Evolutionary conservation across 1,140 invertebrate genomes (phyloP), one percentile per base, ranked within the genome.

Genomic region (Rhopalosiphum padi): DNA sequence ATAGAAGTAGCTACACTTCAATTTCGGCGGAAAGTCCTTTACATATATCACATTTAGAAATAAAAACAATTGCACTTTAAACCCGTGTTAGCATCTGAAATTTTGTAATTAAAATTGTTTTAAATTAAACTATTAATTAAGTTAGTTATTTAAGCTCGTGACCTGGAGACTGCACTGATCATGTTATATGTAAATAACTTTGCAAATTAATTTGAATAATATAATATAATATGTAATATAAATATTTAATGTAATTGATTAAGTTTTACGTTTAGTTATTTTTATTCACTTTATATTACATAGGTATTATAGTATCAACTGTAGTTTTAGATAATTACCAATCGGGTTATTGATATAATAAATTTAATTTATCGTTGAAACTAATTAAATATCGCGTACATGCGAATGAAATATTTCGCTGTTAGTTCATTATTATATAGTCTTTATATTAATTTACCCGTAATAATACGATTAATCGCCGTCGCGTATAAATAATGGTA

Each of bases 401-500:
- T 51, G 48, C 53, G 51, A 51, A 90, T 90, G 88, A 90, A 55
- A 55, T 53, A 90, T 89, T 89, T 60, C 37, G 23, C 15, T 43
- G 53, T 90, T 41, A 41, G 35, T 89, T 90, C 37, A 30, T 90
- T 90, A 90, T 90, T 55, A 41, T 90, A 60, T 41, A 60, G 53
- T 60, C 53, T 60, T 60, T 30, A 43, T 25, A 60, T 60, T 90
- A 60, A 60, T 90, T 60, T 60, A 60, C 21, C 35, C 88, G 88
- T 41, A 41, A 77, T 89, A 89, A 37, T 89, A 37, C 48, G 48
- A 89, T 89, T 89, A 89, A 53, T 89, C 48, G 87, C 53, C 88
- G 35, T 89, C n/a, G 35, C 37, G 11, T 30, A 90, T 90, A 90
- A 90, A 90, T 60, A 90, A 90, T 60, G 88, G 55, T 60, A 55